Percentiles rank a stretch among this genome's conserved stretches.
phyloP scores from a whole-genome alignment of 1,140 invertebrate species.

The Aphidius ervi region DNA sequence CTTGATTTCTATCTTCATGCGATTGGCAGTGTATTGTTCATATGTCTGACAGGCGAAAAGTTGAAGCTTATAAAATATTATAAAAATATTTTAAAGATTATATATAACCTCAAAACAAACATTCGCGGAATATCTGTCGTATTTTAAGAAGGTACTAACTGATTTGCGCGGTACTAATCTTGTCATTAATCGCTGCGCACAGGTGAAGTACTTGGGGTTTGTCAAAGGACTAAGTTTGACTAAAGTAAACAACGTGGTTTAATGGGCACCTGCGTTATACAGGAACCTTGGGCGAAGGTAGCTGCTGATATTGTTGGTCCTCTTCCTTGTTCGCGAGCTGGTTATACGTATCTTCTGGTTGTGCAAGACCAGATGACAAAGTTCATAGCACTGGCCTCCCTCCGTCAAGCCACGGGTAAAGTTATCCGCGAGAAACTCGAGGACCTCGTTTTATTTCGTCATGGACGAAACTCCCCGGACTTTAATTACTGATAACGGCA shows the following conservation, averaged over 20 bases:
- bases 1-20: too few relatives aligned
- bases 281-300: conserved; percentile 39
- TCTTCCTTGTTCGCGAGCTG: conserved; percentile 36
- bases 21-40: too few relatives aligned
- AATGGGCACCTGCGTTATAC: conserved; percentile 33
- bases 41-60: too few relatives aligned
- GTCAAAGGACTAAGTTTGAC: conserved; percentile 33
- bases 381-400: conserved; percentile 27
- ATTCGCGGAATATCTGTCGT: too few relatives aligned
- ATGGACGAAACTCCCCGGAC: conserved; percentile 35
- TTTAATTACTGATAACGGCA: conserved; percentile 46
- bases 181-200: too few relatives aligned
- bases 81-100: too few relatives aligned
- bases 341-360: conserved; percentile 42
- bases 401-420: conserved; percentile 30
- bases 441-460: conserved; percentile 31
- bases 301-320: conserved; percentile 47
- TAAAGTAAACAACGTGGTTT: conserved; percentile 32
- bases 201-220: too few relatives aligned
- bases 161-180: too few relatives aligned
- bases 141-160: too few relatives aligned
- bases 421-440: conserved; percentile 29
- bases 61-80: too few relatives aligned
- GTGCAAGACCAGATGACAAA: conserved; percentile 43
- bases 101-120: too few relatives aligned